A percentile compares a stretch with the other conserved stretches of the same genome.
Conservation (phyloP, 2,797 vertebrate genomes). For the Tachyglossus aculeatus region DNA sequence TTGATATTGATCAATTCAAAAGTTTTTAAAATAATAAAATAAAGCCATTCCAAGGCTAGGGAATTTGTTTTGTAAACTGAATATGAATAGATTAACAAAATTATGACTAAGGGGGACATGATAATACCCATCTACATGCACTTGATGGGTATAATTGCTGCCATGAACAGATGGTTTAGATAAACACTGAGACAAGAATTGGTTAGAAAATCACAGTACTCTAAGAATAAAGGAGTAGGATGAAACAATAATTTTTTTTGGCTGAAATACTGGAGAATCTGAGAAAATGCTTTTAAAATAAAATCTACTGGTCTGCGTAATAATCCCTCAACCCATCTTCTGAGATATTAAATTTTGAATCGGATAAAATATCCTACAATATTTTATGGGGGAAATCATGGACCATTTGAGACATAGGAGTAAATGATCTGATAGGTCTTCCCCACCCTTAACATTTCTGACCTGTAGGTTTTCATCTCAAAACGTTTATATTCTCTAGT, state of each 20-base stretch:
- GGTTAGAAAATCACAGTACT: neutral
- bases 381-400: neutral
- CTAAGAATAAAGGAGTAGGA: neutral
- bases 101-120: neutral
- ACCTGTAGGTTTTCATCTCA: constrained; percentile 44
- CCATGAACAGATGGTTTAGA: neutral
- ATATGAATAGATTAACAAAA: neutral
- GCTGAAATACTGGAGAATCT: neutral
- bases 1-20: neutral
- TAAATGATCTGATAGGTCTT: constrained; percentile 46
- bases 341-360: constrained; percentile 12
- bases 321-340: neutral
- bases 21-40: neutral
- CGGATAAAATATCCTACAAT: constrained; percentile 1
- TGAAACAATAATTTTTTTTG: neutral
- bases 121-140: neutral
- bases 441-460: constrained; percentile 41
- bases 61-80: neutral
- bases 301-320: neutral
- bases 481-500: constrained; percentile 33
- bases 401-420: constrained; percentile 28
- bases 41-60: neutral
- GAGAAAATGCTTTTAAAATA: constrained; percentile 15
- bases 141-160: neutral
- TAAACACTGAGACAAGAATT: neutral